Percentiles rank a stretch among this genome's conserved stretches.
Evolutionary conservation across 2,797 vertebrate genomes (phyloP).

Genomic region (Acanthurus lineatus): DNA sequence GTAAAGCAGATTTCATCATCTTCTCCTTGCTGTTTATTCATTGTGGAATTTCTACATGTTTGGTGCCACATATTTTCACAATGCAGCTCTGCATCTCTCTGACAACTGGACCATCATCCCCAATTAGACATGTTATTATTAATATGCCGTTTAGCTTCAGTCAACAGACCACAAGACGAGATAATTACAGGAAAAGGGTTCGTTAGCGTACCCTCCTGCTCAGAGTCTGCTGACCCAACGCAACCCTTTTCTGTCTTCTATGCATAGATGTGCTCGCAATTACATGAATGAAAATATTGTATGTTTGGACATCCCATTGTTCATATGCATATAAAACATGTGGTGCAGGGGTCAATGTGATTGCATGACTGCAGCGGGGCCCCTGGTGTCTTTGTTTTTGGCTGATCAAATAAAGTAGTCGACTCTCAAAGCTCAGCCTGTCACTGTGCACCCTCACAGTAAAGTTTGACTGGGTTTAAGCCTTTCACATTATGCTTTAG

Average conservation of each 20-base stretch:
- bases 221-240: conserved; percentile 33
- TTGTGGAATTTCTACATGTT: conserved; percentile 14
- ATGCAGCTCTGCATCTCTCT: neutral
- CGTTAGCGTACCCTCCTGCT: conserved; percentile 18
- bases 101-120: neutral
- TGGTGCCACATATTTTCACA: neutral
- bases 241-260: neutral
- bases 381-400: too few relatives aligned
- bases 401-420: neutral
- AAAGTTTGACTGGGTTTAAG: conserved; percentile 15
- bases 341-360: conserved; percentile 4
- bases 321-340: conserved; percentile 12
- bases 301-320: conserved; percentile 37
- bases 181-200: conserved; percentile 40
- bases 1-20: conserved; percentile 35
- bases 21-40: conserved; percentile 16
- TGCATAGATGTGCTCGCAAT: neutral
- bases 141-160: conserved; percentile 14
- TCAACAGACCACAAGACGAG: conserved; percentile 28
- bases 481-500: conserved; percentile 12
- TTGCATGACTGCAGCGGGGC: neutral
- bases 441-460: neutral
- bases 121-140: neutral
- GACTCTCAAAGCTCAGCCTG: conserved; percentile 21
- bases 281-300: conserved; percentile 1